Evolutionary conservation across 2,888 invertebrate genomes (phyloP), one percentile per base, ranked within the genome.

Genomic region (Microctonus brassicae): DNA sequence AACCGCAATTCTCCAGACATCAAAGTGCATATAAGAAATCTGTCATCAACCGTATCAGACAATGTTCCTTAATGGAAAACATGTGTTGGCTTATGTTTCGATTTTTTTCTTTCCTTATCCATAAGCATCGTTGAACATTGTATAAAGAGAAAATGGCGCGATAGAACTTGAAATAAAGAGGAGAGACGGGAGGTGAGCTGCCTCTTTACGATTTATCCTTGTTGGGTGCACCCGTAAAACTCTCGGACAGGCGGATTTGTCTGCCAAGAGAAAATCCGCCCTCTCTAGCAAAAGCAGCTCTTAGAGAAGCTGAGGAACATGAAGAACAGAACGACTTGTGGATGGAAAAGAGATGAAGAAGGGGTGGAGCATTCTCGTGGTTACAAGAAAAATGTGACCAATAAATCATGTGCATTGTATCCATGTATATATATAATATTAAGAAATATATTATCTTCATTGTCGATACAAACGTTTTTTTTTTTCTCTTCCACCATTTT

Each of bases 211-310:
- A 62, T 73, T 67, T 73, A 69, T 57, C 47, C 60, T 69, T 60
- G 62, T 62, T 65, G 58, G 70, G 63, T 60, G 64, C 70, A 70
- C 53, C 70, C 74, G 76, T 79, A 77, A 79, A 76, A 78, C 77
- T 77, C 77, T 75, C 74, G 75, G 78, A 78, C 80, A 78, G 78
- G 76, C 75, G 78, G 79, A 81, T 81, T 81, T 80, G 78, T 78
- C 76, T 76, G 76, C 72, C 70, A 66, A 67, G 76, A 78, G 76
- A 76, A 80, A 80, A 81, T 80, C 80, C 77, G 72, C 52, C 55
- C 42, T 53, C 61, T 69, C 47, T 47, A 47, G 17, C 4, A 47
- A 58, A 73, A 53, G 57, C 52, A 39, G 70, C 67, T 71, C 73
- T 71, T 52, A 68, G 70, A 71, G 64, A 73, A 36, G 53, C 33